Percentiles rank a stretch among this genome's conserved stretches.
Evolutionary conservation across 2,113 vertebrate genomes (phyloP).

Genomic region (Cryptoleucopteryx plumbea): DNA sequence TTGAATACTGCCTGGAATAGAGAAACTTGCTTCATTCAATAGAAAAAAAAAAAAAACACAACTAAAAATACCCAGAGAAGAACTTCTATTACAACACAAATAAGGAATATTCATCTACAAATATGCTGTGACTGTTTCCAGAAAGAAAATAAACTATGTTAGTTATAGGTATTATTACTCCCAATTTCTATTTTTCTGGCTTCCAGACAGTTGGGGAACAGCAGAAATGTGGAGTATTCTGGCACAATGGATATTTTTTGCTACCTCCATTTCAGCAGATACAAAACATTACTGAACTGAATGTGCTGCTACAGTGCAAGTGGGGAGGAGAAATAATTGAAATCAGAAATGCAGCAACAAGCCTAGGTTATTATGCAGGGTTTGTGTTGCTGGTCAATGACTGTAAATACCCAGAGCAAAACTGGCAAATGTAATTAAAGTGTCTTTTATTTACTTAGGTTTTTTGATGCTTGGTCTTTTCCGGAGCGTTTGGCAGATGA

Average conservation of each 20-base stretch:
- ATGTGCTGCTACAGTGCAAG: neutral
- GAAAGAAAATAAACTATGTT: neutral
- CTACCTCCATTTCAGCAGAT: neutral
- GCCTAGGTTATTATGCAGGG: neutral
- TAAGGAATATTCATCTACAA: neutral
- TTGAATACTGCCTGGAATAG: neutral
- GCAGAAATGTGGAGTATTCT: neutral
- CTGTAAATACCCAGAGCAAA: neutral
- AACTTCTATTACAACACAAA: neutral
- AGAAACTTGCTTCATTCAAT: neutral
- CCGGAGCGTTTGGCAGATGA: fast-evolving
- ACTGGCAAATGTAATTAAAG: neutral
- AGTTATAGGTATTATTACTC: neutral
- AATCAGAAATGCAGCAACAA: neutral
- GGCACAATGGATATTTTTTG: neutral
- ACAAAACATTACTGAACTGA: neutral
- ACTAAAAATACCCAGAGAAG: neutral
- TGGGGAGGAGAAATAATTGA: neutral
- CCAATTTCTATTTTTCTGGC: neutral
- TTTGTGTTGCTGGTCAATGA: neutral
- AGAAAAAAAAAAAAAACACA: neutral
- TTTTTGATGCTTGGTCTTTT: neutral
- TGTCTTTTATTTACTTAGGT: neutral
- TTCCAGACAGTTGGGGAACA: neutral
- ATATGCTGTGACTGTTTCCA: neutral